These are phyloP conservation scores for Astreopora myriophthalma DNA, from an alignment of 64 coral and sea anemone species.

Conservation along the genomic window DNA sequence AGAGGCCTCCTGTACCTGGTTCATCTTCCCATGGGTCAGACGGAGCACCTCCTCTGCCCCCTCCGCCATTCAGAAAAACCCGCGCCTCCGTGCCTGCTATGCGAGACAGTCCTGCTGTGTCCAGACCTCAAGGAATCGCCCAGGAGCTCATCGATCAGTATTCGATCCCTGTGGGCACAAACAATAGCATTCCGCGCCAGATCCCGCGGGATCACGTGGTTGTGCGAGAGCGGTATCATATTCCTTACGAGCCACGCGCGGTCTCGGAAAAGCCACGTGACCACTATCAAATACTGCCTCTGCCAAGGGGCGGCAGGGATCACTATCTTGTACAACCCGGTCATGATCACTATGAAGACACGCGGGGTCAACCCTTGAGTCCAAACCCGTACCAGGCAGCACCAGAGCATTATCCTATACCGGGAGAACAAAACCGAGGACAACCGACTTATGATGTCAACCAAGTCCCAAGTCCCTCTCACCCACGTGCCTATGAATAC, in stretches of 20 bases:
- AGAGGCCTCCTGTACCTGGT: constrained; percentile 66
- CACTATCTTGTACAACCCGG: constrained; percentile 1
- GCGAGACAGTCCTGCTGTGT: neutral
- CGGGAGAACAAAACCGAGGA: neutral
- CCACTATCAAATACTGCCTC: constrained; percentile 44
- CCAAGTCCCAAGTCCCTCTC: neutral
- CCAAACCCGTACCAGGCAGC: neutral
- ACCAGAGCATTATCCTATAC: neutral
- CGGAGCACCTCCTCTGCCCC: neutral
- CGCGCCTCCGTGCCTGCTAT: neutral
- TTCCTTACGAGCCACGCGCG: constrained; percentile 36
- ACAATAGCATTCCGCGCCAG: constrained; percentile 1
- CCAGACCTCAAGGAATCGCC: neutral
- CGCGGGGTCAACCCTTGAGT: neutral
- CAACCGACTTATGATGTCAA: neutral
- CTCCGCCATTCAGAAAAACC: neutral
- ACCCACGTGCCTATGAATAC: neutral
- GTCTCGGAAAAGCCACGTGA: constrained; percentile 31
- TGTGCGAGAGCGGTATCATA: constrained; percentile 38
- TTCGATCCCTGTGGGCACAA: neutral
- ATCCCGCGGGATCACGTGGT: constrained; percentile 38
- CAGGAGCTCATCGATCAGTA: constrained; percentile 18
- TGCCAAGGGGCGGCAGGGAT: constrained; percentile 15
- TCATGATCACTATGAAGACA: neutral
- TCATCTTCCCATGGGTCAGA: constrained; percentile 47